Conservation (phyloP, 1,140 invertebrate genomes). For the Drosophila asahinai region DNA sequence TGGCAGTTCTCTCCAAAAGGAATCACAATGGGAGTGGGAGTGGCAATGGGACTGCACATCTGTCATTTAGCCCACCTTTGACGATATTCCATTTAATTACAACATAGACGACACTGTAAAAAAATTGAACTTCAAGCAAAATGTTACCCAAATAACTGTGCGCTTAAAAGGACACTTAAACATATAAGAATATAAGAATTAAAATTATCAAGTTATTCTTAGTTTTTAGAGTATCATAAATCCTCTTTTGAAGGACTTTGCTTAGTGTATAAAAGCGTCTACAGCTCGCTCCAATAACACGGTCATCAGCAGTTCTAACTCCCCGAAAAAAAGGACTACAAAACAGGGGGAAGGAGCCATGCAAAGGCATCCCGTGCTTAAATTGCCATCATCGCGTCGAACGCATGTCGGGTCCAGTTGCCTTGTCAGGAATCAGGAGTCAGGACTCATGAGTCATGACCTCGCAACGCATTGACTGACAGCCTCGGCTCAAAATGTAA, state of each 20-base stretch:
- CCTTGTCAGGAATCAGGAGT: conserved; percentile 34
- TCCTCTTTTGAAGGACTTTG: too few species aligned
- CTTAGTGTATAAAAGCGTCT: conserved; percentile 19
- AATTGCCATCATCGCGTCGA: conserved; percentile 78
- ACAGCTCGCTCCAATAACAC: conserved; percentile 49
- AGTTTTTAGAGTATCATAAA: background rate
- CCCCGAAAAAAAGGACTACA: background rate
- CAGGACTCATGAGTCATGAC: conserved; percentile 53
- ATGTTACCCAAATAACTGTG: rapidly evolving
- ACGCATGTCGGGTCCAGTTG: conserved; percentile 70
- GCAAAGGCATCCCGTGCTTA: conserved; percentile 50
- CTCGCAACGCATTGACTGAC: conserved; percentile 70
- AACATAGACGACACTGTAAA: conserved; percentile 22
- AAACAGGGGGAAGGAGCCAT: background rate
- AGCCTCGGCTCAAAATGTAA: conserved; percentile 66
- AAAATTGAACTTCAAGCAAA: background rate
- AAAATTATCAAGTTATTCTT: too few species aligned
- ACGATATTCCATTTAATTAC: conserved; percentile 72
- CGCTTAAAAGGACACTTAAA: background rate
- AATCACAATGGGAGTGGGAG: conserved; percentile 25
- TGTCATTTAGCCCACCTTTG: conserved; percentile 49
- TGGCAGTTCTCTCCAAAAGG: conserved; percentile 41
- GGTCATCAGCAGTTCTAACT: conserved; percentile 21
- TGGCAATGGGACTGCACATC: conserved; percentile 3
- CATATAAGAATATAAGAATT: too few species aligned